A percentile compares a stretch with the other conserved stretches of the same genome.
These are phyloP conservation scores for Stenoptilia bipunctidactyla DNA, from an alignment of 2,888 invertebrate species.

Conservation along the genomic window DNA sequence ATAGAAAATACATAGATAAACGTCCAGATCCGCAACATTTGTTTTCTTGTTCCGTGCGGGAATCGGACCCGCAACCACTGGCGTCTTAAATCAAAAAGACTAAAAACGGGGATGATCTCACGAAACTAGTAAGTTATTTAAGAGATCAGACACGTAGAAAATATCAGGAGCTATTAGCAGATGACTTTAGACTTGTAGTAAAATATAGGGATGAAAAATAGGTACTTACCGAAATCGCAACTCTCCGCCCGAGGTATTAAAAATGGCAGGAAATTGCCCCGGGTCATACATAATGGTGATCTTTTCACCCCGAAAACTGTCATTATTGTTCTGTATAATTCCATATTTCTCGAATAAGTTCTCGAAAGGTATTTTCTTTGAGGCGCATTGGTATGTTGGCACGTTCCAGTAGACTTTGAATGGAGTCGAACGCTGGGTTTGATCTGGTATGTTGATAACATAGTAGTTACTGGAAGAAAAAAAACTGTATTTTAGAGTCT, in stretches of 20 bases:
- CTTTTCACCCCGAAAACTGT: conserved; percentile 74
- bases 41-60: too few species aligned
- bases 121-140: too few species aligned
- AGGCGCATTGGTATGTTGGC: conserved; percentile 79
- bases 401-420: conserved; percentile 82
- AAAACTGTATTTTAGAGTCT: too few species aligned
- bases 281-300: conserved; percentile 82
- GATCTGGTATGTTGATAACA: conserved; percentile 40
- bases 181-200: too few species aligned
- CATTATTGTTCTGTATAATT: conserved; percentile 76
- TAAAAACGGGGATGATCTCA: too few species aligned
- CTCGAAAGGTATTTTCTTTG: conserved; percentile 73
- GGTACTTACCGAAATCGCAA: conserved; percentile 19
- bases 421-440: conserved; percentile 13
- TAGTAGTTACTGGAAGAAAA: conserved; percentile 35
- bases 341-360: conserved; percentile 70
- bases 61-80: too few species aligned
- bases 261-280: conserved; percentile 76
- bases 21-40: too few species aligned
- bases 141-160: too few species aligned
- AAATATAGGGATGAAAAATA: too few species aligned
- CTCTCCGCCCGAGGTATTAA: conserved; percentile 59
- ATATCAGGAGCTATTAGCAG: too few species aligned
- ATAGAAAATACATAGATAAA: too few species aligned
- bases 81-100: too few species aligned